Conservation (phyloP, 2,888 invertebrate genomes). For the Fissipunctia ypsillon region DNA sequence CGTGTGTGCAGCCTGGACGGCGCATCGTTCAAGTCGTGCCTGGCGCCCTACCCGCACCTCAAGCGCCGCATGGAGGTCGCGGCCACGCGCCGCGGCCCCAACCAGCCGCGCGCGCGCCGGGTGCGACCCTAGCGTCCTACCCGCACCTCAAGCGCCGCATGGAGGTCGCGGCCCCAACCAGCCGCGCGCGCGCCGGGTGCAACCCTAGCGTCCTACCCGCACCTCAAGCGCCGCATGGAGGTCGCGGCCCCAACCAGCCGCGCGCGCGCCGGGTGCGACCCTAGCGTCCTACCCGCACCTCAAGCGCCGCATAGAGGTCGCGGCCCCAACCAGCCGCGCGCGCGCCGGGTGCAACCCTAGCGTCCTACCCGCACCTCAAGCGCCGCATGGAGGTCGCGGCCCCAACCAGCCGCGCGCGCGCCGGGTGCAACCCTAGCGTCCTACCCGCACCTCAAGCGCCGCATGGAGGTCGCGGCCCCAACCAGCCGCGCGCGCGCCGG, state of each 20-base stretch:
- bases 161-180: neutral
- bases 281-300: constrained; percentile 3
- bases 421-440: too few relatives aligned
- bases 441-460: too few relatives aligned
- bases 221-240: neutral
- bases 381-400: too few relatives aligned
- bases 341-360: neutral
- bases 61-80: constrained; percentile 68
- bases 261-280: neutral
- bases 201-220: neutral
- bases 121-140: constrained; percentile 1
- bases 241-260: neutral
- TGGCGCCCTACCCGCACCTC: constrained; percentile 77
- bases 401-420: too few relatives aligned
- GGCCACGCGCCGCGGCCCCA: neutral
- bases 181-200: neutral
- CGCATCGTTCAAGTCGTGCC: constrained; percentile 81
- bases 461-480: too few relatives aligned
- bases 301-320: too few relatives aligned
- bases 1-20: constrained; percentile 80
- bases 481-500: too few relatives aligned
- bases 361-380: neutral
- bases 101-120: neutral
- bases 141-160: neutral
- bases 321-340: too few relatives aligned